phyloP scores from a whole-genome alignment of 2,888 invertebrate genomes.

The Hirtodrosophila histrioides region DNA sequence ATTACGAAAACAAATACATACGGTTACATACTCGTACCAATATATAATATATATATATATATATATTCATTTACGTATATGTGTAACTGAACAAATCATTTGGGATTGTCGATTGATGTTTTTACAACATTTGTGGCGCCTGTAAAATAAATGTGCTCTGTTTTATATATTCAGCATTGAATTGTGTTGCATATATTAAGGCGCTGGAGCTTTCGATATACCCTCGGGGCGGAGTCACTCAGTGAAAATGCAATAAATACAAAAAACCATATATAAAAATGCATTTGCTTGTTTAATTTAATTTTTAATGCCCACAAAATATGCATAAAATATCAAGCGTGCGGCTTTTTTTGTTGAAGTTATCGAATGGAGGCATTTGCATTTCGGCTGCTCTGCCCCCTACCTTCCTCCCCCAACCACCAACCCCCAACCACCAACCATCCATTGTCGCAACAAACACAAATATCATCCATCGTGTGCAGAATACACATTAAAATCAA shows the following conservation, averaged over 20 bases:
- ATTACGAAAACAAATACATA: slow-evolving; percentile 16
- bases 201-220: slow-evolving; percentile 16
- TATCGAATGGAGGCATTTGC: slow-evolving; percentile 53
- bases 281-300: slow-evolving; percentile 78
- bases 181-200: slow-evolving; percentile 67
- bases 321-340: slow-evolving; percentile 78
- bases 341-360: slow-evolving; percentile 27
- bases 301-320: slow-evolving; percentile 79
- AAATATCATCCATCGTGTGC: slow-evolving; percentile 35
- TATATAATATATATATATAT: too few species aligned
- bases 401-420: too few species aligned
- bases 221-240: slow-evolving; percentile 25
- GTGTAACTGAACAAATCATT: slow-evolving; percentile 33
- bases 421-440: too few species aligned
- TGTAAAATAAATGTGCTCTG: slow-evolving; percentile 1
- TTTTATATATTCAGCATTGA: slow-evolving; percentile 6
- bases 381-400: slow-evolving; percentile 32
- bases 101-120: slow-evolving; percentile 61
- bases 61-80: slow-evolving; percentile 32
- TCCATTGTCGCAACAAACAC: slow-evolving; percentile 31
- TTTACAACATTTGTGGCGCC: slow-evolving; percentile 64
- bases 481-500: slow-evolving; percentile 76
- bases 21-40: too few species aligned
- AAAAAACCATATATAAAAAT: slow-evolving; percentile 67
- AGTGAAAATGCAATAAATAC: slow-evolving; percentile 60